Evolutionary conservation across 2,888 invertebrate species (phyloP).

Genomic region (Caenorhabditis virilis): DNA sequence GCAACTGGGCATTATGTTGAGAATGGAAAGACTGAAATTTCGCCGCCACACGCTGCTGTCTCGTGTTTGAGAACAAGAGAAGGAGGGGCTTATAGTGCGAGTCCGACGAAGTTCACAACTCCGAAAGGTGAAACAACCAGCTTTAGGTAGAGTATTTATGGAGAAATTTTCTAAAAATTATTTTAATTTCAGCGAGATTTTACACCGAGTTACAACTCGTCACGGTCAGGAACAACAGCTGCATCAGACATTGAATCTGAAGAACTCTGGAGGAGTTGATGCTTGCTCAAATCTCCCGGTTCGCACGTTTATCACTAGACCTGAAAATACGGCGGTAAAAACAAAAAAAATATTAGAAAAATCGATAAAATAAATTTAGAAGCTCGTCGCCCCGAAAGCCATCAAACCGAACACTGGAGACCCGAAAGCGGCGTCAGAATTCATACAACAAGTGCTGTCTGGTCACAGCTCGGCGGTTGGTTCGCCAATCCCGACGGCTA

Average conservation of each 20-base stretch:
- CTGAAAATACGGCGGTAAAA: neutral
- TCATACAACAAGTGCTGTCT: constrained; percentile 36
- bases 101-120: constrained; percentile 55
- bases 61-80: constrained; percentile 33
- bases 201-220: constrained; percentile 18
- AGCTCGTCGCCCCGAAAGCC: constrained; percentile 49
- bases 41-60: constrained; percentile 31
- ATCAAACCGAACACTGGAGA: constrained; percentile 40
- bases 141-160: constrained; percentile 38
- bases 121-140: constrained; percentile 46
- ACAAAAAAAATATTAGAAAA: neutral
- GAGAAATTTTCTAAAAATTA: neutral
- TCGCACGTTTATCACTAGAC: constrained; percentile 11
- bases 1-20: neutral
- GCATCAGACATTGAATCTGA: neutral
- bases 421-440: neutral
- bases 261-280: neutral
- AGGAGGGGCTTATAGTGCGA: constrained; percentile 38
- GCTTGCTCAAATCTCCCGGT: constrained; percentile 11
- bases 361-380: neutral
- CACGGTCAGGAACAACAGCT: constrained; percentile 7
- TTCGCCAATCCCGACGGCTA: constrained; percentile 52
- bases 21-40: constrained; percentile 17
- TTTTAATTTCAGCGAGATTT: constrained; percentile 19
- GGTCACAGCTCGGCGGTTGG: constrained; percentile 34